Conservation (phyloP, 2,888 invertebrate species). For the Tinea pellionella region DNA sequence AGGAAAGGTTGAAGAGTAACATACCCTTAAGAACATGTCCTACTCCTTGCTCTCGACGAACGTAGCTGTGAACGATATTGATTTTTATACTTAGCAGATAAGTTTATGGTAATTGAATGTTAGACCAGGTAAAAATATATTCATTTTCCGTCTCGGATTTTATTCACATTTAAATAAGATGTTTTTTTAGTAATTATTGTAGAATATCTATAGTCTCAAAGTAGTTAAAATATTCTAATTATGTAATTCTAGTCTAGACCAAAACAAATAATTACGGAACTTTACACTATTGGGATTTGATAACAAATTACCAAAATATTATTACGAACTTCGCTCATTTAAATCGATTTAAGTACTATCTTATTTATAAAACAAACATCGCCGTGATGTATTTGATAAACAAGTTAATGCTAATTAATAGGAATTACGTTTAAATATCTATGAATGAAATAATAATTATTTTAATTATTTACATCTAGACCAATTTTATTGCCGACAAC, state of each 20-base stretch:
- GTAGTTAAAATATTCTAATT: no score
- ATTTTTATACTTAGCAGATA: constrained; percentile 22
- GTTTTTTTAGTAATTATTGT: no score
- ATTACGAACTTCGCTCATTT: not conserved
- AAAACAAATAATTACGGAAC: no score
- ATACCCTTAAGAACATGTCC: constrained; percentile 31
- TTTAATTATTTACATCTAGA: no score
- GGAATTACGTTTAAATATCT: not conserved
- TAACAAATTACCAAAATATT: not conserved
- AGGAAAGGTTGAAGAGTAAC: constrained; percentile 33
- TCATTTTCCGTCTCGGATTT: no score
- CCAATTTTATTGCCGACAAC: no score
- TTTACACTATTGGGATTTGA: no score
- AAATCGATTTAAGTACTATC: not conserved
- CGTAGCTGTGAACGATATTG: constrained; percentile 33
- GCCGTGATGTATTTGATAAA: not conserved
- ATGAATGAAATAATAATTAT: no score
- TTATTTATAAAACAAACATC: not conserved
- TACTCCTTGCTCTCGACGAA: constrained; percentile 31
- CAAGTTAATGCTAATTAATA: not conserved
- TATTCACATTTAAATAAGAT: no score
- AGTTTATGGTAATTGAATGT: not conserved
- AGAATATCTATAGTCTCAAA: no score
- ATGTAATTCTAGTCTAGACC: no score
- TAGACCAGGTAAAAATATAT: not conserved